Percentiles rank a stretch among this genome's conserved stretches.
These are phyloP conservation scores for Eulemur rubriventer DNA, from an alignment of 2,797 vertebrate genomes.

Conservation along the genomic window DNA sequence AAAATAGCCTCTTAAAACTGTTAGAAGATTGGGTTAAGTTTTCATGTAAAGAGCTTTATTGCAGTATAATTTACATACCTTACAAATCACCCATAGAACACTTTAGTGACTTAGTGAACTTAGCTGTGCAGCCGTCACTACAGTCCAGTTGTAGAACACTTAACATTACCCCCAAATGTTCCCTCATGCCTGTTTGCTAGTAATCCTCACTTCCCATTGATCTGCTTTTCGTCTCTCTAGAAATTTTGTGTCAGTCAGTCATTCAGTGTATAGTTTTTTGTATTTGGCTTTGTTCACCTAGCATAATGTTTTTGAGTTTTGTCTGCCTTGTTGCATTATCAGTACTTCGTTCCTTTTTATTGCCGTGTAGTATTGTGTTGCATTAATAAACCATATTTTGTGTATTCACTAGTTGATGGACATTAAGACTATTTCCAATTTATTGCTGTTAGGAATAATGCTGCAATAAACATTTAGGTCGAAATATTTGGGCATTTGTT, in stretches of 20 bases:
- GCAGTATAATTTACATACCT: background rate
- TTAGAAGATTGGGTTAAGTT: background rate
- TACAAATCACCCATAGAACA: background rate
- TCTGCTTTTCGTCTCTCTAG: background rate
- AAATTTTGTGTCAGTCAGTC: background rate
- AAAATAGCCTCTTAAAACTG: background rate
- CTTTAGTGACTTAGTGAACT: background rate
- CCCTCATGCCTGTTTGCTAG: background rate
- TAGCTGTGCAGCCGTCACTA: background rate
- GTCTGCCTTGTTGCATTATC: background rate
- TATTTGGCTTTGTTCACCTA: background rate
- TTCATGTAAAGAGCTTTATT: background rate
- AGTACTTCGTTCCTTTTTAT: background rate
- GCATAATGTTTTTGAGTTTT: background rate
- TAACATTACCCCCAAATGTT: background rate
- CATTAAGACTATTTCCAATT: background rate
- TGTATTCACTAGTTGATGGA: background rate
- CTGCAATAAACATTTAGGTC: background rate
- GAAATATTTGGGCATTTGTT: background rate
- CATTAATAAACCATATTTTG: background rate
- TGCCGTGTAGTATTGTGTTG: background rate
- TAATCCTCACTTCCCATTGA: background rate
- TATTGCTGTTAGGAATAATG: background rate
- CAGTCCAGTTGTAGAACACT: background rate
- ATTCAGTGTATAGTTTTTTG: background rate